These are phyloP conservation scores for Oreochromis spilurus DNA, from an alignment of 2,113 vertebrate species.

Conservation along the genomic window DNA sequence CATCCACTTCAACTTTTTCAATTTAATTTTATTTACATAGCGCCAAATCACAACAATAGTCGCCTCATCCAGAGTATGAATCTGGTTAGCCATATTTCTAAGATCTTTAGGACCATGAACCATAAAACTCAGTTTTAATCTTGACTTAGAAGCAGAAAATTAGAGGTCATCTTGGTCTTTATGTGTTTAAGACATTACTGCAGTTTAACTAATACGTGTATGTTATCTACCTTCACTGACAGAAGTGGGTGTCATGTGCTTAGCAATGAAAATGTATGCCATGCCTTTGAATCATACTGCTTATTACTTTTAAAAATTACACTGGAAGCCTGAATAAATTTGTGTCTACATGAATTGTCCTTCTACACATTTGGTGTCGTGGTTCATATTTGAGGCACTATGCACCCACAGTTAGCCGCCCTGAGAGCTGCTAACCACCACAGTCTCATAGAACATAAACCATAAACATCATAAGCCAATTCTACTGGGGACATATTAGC, in stretches of 20 bases:
- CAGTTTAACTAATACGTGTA: neutral
- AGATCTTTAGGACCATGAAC: neutral
- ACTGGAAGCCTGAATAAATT: rapidly evolving
- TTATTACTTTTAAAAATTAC: rapidly evolving
- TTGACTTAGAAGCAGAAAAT: neutral
- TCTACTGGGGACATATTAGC: neutral
- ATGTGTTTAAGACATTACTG: neutral
- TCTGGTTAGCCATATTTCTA: rapidly evolving
- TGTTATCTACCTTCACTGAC: neutral
- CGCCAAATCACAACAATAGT: neutral
- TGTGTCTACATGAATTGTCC: neutral
- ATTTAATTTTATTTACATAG: neutral
- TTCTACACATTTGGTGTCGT: rapidly evolving
- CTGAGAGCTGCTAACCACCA: rapidly evolving
- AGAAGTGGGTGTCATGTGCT: neutral
- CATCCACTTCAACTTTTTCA: too few species aligned
- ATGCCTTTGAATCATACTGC: neutral
- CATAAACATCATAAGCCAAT: neutral
- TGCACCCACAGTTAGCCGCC: neutral
- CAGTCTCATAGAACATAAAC: neutral
- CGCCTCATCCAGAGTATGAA: neutral
- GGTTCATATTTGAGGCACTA: neutral
- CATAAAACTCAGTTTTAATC: neutral
- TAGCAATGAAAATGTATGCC: neutral
- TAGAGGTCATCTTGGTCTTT: neutral